A percentile compares a stretch with the other conserved stretches of the same genome.
Conservation (phyloP, 2,888 invertebrate species). For the Synergus japonicus region DNA sequence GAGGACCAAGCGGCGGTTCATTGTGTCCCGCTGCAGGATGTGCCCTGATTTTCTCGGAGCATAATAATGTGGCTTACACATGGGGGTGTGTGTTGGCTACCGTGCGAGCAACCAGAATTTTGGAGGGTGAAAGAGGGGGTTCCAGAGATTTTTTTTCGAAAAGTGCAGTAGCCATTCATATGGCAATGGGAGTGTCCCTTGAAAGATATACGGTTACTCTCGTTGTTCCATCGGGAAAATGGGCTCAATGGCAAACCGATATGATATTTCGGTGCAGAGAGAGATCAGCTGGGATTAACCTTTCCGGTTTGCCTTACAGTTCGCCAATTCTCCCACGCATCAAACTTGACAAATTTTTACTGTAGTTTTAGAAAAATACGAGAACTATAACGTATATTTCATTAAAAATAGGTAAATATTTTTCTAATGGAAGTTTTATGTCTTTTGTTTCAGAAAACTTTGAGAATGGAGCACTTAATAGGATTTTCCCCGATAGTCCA, state of each 20-base stretch:
- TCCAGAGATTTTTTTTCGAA: constrained; percentile 55
- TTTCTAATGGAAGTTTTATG: too few relatives aligned
- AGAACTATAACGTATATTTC: too few relatives aligned
- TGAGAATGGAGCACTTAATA: too few relatives aligned
- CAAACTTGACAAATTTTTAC: background rate
- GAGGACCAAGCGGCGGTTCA: constrained; percentile 49
- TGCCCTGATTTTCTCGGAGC: constrained; percentile 69
- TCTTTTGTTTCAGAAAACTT: too few relatives aligned
- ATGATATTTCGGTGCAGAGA: constrained; percentile 42
- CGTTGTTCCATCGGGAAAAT: constrained; percentile 48
- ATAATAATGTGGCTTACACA: constrained; percentile 69
- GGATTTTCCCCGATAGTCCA: too few relatives aligned
- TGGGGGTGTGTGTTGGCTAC: constrained; percentile 54
- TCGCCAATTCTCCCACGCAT: constrained; percentile 31
- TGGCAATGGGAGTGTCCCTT: constrained; percentile 48
- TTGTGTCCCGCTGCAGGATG: constrained; percentile 67
- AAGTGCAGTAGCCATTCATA: constrained; percentile 53
- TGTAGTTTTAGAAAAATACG: too few relatives aligned
- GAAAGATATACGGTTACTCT: constrained; percentile 53
- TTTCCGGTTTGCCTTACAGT: background rate
- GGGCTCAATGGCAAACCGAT: constrained; percentile 46
- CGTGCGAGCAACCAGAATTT: background rate
- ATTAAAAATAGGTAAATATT: too few relatives aligned
- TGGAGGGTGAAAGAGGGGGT: constrained; percentile 24
- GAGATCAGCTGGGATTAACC: constrained; percentile 36